Conservation (phyloP, 2,888 invertebrate species). For the Parnassius apollo region DNA sequence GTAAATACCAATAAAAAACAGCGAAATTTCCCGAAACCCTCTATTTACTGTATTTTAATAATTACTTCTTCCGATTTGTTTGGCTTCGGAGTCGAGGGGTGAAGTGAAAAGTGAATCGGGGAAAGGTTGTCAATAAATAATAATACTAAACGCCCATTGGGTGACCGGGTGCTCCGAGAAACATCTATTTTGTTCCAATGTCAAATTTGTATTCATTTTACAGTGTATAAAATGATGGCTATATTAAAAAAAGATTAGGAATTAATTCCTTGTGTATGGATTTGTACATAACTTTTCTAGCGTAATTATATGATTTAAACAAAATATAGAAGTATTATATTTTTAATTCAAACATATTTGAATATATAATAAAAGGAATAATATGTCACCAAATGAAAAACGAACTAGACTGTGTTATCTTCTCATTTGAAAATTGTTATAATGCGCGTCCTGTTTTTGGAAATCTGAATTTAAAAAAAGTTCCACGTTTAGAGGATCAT, state of each 20-base stretch:
- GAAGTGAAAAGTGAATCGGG: conserved; percentile 67
- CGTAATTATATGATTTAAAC: too few species aligned
- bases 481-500: neutral
- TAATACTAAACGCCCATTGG: conserved; percentile 72
- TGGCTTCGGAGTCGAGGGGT: conserved; percentile 54
- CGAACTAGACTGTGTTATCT: neutral
- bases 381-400: too few species aligned
- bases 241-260: too few species aligned
- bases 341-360: too few species aligned
- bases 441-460: neutral
- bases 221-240: neutral
- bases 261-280: too few species aligned
- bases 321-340: too few species aligned
- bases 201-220: conserved; percentile 1
- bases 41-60: conserved; percentile 77
- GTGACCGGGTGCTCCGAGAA: conserved; percentile 51
- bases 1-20: conserved; percentile 39
- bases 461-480: neutral
- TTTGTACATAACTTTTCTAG: too few species aligned
- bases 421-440: neutral
- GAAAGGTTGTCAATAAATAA: conserved; percentile 74
- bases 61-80: conserved; percentile 79
- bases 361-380: too few species aligned
- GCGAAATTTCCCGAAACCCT: conserved; percentile 59
- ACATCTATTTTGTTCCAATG: conserved; percentile 3